A percentile compares a stretch with the other conserved stretches of the same genome.
These are phyloP conservation scores for Pardosa pseudoannulata DNA, from an alignment of 2,888 invertebrate genomes.

Conservation along the genomic window DNA sequence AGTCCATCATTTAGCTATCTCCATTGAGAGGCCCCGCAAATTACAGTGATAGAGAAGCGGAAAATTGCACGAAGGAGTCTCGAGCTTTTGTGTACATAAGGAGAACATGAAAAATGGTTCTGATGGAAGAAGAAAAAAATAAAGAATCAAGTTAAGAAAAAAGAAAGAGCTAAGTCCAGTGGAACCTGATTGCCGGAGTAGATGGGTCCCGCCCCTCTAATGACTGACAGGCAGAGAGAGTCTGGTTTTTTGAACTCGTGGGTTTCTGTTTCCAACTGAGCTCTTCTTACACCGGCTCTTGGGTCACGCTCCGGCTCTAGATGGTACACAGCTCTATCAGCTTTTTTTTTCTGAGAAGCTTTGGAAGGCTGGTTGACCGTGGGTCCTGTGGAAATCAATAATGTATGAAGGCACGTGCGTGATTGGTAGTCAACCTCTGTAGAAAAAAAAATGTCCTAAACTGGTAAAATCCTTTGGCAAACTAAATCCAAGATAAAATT, in stretches of 20 bases:
- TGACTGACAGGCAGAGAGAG: constrained; percentile 27
- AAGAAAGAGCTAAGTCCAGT: background rate
- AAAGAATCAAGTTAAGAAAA: constrained; percentile 1
- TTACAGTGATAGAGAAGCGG: constrained; percentile 58
- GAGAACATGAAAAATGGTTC: constrained; percentile 66
- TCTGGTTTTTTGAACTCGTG: background rate
- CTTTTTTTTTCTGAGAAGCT: no score
- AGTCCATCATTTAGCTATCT: constrained; percentile 33
- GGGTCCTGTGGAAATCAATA: no score
- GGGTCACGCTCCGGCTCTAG: background rate
- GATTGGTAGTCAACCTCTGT: no score
- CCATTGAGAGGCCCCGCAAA: constrained; percentile 29
- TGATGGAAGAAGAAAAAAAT: constrained; percentile 10
- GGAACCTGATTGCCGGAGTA: constrained; percentile 54
- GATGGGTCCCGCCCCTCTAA: constrained; percentile 57
- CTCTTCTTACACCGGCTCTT: background rate
- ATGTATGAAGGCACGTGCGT: no score
- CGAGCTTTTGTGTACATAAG: constrained; percentile 69
- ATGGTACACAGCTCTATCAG: background rate
- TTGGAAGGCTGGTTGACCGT: no score
- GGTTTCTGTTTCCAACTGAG: background rate
- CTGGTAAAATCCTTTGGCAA: no score
- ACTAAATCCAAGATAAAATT: no score
- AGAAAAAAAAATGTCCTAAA: no score
- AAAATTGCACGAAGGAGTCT: constrained; percentile 43